Evolutionary conservation across 2,113 vertebrate species (phyloP).

Genomic region (Australoheros scitulus): DNA sequence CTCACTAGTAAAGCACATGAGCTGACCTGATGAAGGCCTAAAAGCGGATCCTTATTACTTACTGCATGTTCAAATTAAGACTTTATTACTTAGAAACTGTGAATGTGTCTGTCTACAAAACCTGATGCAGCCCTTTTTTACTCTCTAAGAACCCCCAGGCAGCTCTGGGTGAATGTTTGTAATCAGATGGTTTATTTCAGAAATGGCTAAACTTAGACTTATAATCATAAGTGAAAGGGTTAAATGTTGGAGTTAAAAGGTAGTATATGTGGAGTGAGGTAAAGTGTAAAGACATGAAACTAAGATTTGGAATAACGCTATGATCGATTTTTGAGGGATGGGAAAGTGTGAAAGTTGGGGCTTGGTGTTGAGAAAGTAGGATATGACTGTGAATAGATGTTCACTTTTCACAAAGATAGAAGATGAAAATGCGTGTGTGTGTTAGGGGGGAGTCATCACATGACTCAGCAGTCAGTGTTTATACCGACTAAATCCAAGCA

Average conservation of each 20-base stretch:
- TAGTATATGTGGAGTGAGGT: not conserved
- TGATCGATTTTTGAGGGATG: not conserved
- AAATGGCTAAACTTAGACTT: not conserved
- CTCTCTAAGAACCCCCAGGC: not conserved
- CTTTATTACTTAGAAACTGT: not conserved
- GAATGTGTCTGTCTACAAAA: not conserved
- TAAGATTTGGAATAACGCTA: not conserved
- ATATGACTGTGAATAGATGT: conserved; percentile 17
- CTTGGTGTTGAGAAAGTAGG: not conserved
- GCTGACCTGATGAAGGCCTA: not conserved
- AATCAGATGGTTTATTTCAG: not conserved
- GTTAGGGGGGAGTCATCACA: conserved; percentile 35
- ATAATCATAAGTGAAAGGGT: not conserved
- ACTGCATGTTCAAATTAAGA: not conserved
- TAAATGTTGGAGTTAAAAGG: not conserved
- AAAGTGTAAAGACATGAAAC: not conserved
- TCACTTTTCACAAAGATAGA: conserved; percentile 21
- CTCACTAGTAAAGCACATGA: not conserved
- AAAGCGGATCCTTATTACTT: not conserved
- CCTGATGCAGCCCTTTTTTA: not conserved
- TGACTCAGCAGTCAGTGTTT: conserved; percentile 57
- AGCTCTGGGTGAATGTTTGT: not conserved
- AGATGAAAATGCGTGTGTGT: conserved; percentile 26
- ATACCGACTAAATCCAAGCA: conserved; percentile 40
- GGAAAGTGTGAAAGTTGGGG: not conserved